These are phyloP conservation scores for Mythimna pallens DNA, from an alignment of 2,888 invertebrate genomes.

Conservation along the genomic window DNA sequence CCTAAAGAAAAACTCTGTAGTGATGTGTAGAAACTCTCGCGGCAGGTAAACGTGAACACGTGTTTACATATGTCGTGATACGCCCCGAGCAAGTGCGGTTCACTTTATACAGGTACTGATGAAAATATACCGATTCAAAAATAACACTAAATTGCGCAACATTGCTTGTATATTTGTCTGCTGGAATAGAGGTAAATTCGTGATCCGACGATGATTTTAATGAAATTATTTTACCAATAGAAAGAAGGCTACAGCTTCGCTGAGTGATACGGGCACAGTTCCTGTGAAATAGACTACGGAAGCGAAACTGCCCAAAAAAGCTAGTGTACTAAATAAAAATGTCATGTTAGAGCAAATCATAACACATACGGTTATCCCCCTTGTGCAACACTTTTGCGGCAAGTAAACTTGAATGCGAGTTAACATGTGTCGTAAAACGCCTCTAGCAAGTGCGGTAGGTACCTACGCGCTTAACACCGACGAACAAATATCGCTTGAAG, in stretches of 20 bases:
- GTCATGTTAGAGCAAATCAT: too few species aligned
- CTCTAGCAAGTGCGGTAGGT: neutral
- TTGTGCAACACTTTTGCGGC: neutral
- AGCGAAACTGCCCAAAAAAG: too few species aligned
- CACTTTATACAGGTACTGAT: neutral
- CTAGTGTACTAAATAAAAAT: too few species aligned
- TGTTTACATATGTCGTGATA: conserved; percentile 69
- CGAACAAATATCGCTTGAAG: neutral
- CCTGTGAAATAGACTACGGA: too few species aligned
- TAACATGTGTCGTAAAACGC: neutral
- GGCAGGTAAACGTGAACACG: conserved; percentile 63
- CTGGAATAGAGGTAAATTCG: too few species aligned
- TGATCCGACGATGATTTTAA: too few species aligned
- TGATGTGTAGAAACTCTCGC: conserved; percentile 2
- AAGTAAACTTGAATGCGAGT: neutral
- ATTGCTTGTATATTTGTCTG: too few species aligned
- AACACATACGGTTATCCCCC: neutral
- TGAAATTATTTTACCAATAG: too few species aligned
- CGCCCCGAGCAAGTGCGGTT: conserved; percentile 50
- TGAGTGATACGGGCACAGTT: too few species aligned
- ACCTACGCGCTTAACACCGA: neutral
- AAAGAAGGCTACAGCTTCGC: too few species aligned
- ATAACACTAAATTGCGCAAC: neutral
- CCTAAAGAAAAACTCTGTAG: neutral
- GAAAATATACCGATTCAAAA: conserved; percentile 13